Percentiles rank a stretch among this genome's conserved stretches.
Evolutionary conservation across 2,888 invertebrate species (phyloP).

Genomic region (Abrostola tripartita): DNA sequence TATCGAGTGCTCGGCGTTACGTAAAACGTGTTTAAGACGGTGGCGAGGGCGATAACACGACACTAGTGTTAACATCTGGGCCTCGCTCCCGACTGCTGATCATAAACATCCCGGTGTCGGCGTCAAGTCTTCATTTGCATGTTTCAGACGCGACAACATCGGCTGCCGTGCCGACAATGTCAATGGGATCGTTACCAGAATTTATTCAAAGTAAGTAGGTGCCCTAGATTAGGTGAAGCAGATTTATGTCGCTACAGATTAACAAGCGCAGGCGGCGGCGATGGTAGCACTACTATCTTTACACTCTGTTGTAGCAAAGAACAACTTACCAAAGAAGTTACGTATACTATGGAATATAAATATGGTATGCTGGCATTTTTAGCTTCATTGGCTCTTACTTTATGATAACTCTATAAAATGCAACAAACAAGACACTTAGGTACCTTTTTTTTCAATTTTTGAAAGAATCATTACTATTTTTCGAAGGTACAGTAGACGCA

Average conservation of each 20-base stretch:
- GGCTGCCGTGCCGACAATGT: slow-evolving; percentile 71
- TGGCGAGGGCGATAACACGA: slow-evolving; percentile 74
- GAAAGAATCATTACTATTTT: too few relatives aligned
- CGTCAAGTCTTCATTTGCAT: slow-evolving; percentile 85
- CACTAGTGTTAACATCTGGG: slow-evolving; percentile 79
- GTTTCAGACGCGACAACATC: slow-evolving; percentile 69
- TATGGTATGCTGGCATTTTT: too few relatives aligned
- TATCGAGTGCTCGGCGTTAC: slow-evolving; percentile 78
- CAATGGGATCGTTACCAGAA: slow-evolving; percentile 74
- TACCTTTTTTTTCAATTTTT: too few relatives aligned
- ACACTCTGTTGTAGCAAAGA: not conserved
- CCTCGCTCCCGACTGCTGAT: slow-evolving; percentile 64
- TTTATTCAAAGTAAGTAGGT: slow-evolving; percentile 73
- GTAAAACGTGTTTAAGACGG: slow-evolving; percentile 82
- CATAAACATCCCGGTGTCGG: slow-evolving; percentile 78
- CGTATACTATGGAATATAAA: not conserved
- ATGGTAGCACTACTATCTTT: slow-evolving; percentile 23
- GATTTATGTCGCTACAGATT: slow-evolving; percentile 49
- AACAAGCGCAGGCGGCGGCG: slow-evolving; percentile 49
- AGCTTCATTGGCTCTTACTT: too few relatives aligned
- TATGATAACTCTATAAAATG: too few relatives aligned
- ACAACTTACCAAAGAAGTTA: not conserved
- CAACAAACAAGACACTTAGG: too few relatives aligned
- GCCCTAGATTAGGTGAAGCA: slow-evolving; percentile 48
- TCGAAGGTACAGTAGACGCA: too few relatives aligned